Base-by-base conservation (phyloP, 2,888 invertebrate genomes). In the Phoronis australis region DNA sequence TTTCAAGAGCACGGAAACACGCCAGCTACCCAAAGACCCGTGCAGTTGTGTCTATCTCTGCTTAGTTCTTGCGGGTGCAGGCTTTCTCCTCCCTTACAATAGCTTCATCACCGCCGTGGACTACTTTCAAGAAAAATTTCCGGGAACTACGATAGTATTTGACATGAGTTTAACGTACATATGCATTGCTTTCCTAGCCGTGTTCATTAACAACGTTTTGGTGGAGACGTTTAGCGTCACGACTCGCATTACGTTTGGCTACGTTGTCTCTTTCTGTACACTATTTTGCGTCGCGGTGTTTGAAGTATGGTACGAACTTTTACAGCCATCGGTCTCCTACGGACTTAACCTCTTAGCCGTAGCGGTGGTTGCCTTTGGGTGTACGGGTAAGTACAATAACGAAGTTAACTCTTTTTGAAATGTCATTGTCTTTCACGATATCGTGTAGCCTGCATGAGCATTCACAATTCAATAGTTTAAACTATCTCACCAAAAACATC, bases 71-170 rank as follows among this genome's bases (percentile, higher is more conserved):
- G 90, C 91, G 25, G 93, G 93, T 18, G 86, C 88, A 59, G 92
- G 92, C 39, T 93, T 93, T 73, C 82, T 93, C 44, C 81, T 93
- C 54, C 93, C 93, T 9, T 93, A 91, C 78, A 92, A 92, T 82
- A 91, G 91, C 73, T 93, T 93, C 76, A 90, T 93, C 71, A 90
- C 91, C 79, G 92, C 93, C 6, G 90, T 90, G 63, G 93, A 93
- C 78, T 93, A 90, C 78, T 93, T 90, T 80, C 89, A 90, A 79
- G 81, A 82, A 21, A 83, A 87, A 60, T 92, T 88, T 75, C 90
- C 90, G 0, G 85, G 85, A 48, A 84, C 88, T 0, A 87, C 88
- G 1, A 90, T 93, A 54, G 87, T 92, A 67, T 87, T 93, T 74
- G 93, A 93, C 75, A 90, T 93, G 87, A 90, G 90, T 15, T 83